Percentiles rank a stretch among this genome's conserved stretches.
phyloP scores from a whole-genome alignment of 2,113 vertebrate species.

The Clinocottus analis region DNA sequence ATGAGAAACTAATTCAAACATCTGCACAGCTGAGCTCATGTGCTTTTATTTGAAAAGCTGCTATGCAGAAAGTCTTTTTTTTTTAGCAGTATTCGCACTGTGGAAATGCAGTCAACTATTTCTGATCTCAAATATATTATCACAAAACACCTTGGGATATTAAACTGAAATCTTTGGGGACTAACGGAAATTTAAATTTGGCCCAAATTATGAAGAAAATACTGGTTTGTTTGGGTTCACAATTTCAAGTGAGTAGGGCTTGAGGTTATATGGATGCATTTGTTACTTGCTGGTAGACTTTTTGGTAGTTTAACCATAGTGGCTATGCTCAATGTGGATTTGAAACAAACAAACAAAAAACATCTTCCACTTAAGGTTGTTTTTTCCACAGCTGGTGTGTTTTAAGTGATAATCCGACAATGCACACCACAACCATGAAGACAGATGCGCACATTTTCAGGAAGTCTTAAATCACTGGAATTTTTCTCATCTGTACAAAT shows the following conservation, averaged over 20 bases:
- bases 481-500: not conserved
- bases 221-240: not conserved
- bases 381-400: not conserved
- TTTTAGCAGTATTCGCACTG: not conserved
- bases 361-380: not conserved
- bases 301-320: not conserved
- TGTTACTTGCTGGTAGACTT: not conserved
- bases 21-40: constrained; percentile 8
- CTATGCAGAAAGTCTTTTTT: not conserved
- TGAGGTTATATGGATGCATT: not conserved
- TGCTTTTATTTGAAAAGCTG: not conserved
- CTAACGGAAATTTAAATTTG: not conserved
- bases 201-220: not conserved
- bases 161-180: not conserved
- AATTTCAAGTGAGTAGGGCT: not conserved
- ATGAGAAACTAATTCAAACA: constrained; percentile 36
- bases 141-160: not conserved
- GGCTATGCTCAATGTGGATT: not conserved
- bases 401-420: not conserved
- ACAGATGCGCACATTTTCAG: not conserved
- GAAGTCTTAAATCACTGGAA: not conserved
- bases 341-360: not conserved
- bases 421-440: not conserved
- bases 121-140: not conserved
- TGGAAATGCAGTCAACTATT: constrained; percentile 7